Evolutionary conservation across 2,113 vertebrate species (phyloP).

Genomic region (Grantiella picta): DNA sequence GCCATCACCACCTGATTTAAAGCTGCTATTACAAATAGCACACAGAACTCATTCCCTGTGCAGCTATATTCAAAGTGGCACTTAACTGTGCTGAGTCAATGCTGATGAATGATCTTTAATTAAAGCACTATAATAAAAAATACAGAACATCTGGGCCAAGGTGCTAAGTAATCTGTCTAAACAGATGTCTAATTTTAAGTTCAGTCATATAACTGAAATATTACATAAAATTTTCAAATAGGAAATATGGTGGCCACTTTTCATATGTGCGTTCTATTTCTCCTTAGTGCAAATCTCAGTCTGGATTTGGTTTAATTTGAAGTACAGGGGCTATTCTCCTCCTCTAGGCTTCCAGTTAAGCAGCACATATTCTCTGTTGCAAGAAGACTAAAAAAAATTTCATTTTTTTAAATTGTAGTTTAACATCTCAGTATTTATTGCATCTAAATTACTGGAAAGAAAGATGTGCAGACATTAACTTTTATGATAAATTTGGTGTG

Average conservation of each 20-base stretch:
- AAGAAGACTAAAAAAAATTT: neutral
- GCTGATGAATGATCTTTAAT: conserved; percentile 51
- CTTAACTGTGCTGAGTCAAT: conserved; percentile 13
- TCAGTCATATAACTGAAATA: conserved; percentile 1
- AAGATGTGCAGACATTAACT: neutral
- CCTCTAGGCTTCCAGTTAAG: neutral
- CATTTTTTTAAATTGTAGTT: neutral
- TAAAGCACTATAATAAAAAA: conserved; percentile 20
- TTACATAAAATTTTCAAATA: neutral
- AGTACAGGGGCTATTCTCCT: neutral
- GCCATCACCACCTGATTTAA: neutral
- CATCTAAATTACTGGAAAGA: neutral
- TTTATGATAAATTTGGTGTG: neutral
- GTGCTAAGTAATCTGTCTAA: conserved; percentile 38
- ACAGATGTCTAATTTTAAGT: conserved; percentile 33
- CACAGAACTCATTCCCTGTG: neutral
- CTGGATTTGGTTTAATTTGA: neutral
- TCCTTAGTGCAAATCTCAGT: neutral
- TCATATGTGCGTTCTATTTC: neutral
- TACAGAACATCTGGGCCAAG: conserved; percentile 38
- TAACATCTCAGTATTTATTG: neutral
- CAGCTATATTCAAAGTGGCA: conserved; percentile 2
- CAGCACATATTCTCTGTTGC: neutral
- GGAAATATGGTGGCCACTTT: neutral
- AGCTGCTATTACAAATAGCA: neutral